Base-by-base conservation (phyloP, 2,113 vertebrate species). In the Gracilinanus agilis region DNA sequence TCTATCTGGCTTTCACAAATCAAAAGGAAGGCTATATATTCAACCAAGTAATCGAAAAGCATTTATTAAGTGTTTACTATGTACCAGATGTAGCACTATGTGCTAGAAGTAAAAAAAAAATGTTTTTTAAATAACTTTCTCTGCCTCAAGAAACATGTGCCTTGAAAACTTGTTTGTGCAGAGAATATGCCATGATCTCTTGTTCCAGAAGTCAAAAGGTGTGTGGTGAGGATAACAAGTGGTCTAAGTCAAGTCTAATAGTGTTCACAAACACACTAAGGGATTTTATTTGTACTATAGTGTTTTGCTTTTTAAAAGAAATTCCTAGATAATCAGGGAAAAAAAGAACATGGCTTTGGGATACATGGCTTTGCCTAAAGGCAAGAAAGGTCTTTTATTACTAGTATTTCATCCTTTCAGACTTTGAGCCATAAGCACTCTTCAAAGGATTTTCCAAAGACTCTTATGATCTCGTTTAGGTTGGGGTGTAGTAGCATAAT, bases 91-190 rank as follows among this genome's bases (percentile, higher is more conserved):
- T 7, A 40, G 67, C 1, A 6, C 34, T 83, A 40, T 34, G n/a
- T n/a, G 16, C 16, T 40, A 83, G 67, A 13, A 5, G 7, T 83
- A 83, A 21, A 40, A 83, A 83, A 16, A 83, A 16, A 83, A 83
- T 49, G 49, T 49, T 49, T 49, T 49, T 49, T 49, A 3, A 67
- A 34, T 61, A 67, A 16, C 61, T 19, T 67, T 67, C 27, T 67
- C 61, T 67, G 16, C 29, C 4, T n/a, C 29, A 67, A 12, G 61
- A 67, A 34, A 67, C 61, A 19, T 13, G 0, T 88, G 90, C 93
- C 90, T 94, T 9, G 12, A 83, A 97, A 96, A 90, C 53, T 67
- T 91, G 34, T 88, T 95, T 93, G 55, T 90, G 96, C 92, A n/a
- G 97, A 90, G 92, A 89, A 34, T 93, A 93, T 67, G 92, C 88